phyloP scores from a whole-genome alignment of 2,888 invertebrate species.

The Nephrocerus scutellatus region DNA sequence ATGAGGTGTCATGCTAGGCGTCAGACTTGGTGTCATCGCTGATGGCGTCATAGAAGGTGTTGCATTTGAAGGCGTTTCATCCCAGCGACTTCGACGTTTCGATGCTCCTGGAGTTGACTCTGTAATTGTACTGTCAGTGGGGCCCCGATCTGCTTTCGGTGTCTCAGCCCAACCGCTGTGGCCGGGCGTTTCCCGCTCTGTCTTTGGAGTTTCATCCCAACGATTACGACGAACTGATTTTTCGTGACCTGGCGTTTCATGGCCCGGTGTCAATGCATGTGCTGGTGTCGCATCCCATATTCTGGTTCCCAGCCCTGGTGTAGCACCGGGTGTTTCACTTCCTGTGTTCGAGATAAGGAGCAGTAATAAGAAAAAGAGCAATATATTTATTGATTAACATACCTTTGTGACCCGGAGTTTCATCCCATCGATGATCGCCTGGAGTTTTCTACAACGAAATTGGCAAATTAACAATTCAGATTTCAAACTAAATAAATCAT shows the following conservation, averaged over 20 bases:
- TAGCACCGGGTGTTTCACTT: slow-evolving; percentile 85
- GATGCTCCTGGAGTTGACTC: slow-evolving; percentile 93
- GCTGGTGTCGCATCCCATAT: slow-evolving; percentile 98
- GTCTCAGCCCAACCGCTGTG: slow-evolving; percentile 99
- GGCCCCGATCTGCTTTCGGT: slow-evolving; percentile 85
- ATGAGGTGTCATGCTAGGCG: slow-evolving; percentile 68
- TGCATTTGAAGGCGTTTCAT: slow-evolving; percentile 86
- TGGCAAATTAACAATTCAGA: neutral
- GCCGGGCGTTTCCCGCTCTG: slow-evolving; percentile 93
- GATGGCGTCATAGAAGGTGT: slow-evolving; percentile 69
- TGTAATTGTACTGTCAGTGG: slow-evolving; percentile 64
- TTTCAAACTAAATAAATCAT: no score
- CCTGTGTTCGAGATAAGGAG: slow-evolving; percentile 19
- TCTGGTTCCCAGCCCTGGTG: slow-evolving; percentile 79
- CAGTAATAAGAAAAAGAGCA: neutral
- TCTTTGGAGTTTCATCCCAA: slow-evolving; percentile 99
- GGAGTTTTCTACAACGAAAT: slow-evolving; percentile 57
- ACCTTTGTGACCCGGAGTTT: slow-evolving; percentile 84
- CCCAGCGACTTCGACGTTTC: slow-evolving; percentile 96
- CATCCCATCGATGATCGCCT: slow-evolving; percentile 82
- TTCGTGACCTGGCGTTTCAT: slow-evolving; percentile 74
- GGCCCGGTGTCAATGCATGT: slow-evolving; percentile 82
- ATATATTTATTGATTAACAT: neutral
- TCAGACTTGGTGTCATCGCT: slow-evolving; percentile 59
- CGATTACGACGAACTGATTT: slow-evolving; percentile 83